These are phyloP conservation scores for Phymatocera aterrima DNA, from an alignment of 2,888 invertebrate genomes.

Conservation along the genomic window DNA sequence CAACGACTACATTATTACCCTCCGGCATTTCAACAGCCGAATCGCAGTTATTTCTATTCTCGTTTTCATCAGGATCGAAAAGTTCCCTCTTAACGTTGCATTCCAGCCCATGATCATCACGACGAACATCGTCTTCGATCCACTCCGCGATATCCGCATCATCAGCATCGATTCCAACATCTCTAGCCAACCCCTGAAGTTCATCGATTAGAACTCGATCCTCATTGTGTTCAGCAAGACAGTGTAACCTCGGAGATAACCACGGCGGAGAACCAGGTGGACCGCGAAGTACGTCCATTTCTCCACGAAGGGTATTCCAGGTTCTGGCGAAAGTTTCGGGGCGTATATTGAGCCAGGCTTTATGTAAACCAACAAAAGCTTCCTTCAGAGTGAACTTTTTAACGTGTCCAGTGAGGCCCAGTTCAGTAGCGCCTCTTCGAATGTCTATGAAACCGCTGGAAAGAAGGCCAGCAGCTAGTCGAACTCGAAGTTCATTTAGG, in stretches of 20 bases:
- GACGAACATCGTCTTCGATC: constrained; percentile 62
- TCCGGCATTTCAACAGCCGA: not conserved
- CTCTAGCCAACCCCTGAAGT: constrained; percentile 59
- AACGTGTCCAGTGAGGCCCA: constrained; percentile 56
- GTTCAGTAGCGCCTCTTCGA: constrained; percentile 43
- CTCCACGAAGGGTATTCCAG: constrained; percentile 64
- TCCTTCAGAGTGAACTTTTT: constrained; percentile 72
- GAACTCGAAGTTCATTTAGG: constrained; percentile 69
- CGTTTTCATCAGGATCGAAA: constrained; percentile 54
- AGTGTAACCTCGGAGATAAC: constrained; percentile 47
- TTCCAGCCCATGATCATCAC: constrained; percentile 58
- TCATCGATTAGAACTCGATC: constrained; percentile 60
- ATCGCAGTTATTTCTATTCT: constrained; percentile 36
- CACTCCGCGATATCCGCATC: constrained; percentile 63
- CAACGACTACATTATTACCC: constrained; percentile 50
- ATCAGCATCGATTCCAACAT: constrained; percentile 61
- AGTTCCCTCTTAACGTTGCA: constrained; percentile 57
- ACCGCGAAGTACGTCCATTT: constrained; percentile 50
- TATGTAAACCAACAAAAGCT: constrained; percentile 74
- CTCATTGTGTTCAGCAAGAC: constrained; percentile 55
- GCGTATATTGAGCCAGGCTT: constrained; percentile 73
- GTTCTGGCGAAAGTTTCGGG: constrained; percentile 73
- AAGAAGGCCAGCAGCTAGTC: constrained; percentile 67
- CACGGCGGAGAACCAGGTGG: constrained; percentile 47
- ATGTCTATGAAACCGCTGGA: constrained; percentile 49